These are phyloP conservation scores for Gastrophryne carolinensis DNA, from an alignment of 2,797 vertebrate genomes.

Conservation along the genomic window DNA sequence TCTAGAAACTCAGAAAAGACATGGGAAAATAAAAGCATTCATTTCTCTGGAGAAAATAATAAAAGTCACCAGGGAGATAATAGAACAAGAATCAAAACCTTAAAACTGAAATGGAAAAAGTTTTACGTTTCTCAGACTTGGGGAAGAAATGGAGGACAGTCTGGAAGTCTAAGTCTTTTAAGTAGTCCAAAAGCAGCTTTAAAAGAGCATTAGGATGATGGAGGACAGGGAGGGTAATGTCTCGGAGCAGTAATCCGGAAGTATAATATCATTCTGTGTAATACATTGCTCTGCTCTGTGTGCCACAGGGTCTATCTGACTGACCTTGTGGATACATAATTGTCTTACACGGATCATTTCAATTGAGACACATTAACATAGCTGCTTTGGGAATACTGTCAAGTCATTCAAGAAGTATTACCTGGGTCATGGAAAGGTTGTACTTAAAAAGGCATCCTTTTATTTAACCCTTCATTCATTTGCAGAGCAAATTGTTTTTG, in stretches of 20 bases:
- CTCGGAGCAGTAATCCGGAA: conserved; percentile 40
- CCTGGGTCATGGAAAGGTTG: conserved; percentile 47
- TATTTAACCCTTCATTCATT: conserved; percentile 31
- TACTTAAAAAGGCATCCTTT: conserved; percentile 6
- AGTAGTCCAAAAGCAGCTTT: conserved; percentile 30
- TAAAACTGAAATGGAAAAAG: conserved; percentile 23
- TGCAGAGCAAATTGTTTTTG: too few relatives aligned
- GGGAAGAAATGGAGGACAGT: conserved; percentile 1
- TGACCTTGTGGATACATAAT: conserved; percentile 51
- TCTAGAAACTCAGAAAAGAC: conserved; percentile 26
- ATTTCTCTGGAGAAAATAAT: conserved; percentile 15
- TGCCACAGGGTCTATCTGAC: conserved; percentile 34
- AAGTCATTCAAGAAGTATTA: conserved; percentile 35
- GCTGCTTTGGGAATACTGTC: conserved; percentile 35
- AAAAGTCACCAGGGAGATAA: conserved; percentile 7
- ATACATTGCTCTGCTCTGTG: conserved; percentile 24
- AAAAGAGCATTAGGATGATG: conserved; percentile 46
- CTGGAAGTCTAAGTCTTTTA: conserved; percentile 15
- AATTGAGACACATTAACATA: conserved; percentile 49
- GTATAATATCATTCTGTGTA: conserved; percentile 48
- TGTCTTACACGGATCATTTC: conserved; percentile 52
- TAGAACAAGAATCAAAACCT: conserved; percentile 15
- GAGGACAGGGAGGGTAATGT: conserved; percentile 42
- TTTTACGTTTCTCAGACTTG: conserved; percentile 5
- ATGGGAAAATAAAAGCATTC: conserved; percentile 13